Evolutionary conservation across 2,888 invertebrate genomes (phyloP).

Genomic region (Nectonema munidae): DNA sequence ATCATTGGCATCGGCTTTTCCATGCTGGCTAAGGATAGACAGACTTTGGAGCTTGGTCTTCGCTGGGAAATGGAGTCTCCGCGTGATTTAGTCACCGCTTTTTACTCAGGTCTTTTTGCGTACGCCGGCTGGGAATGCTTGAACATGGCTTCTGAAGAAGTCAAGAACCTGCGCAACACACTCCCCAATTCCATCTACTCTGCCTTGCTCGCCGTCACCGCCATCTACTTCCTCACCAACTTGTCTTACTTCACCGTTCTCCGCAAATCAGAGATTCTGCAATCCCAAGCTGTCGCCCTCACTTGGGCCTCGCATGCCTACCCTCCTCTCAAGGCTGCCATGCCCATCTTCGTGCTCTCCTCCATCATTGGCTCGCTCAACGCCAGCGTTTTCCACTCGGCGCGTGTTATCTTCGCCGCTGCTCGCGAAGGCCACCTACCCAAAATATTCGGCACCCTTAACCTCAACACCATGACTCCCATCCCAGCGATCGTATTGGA

Average conservation of each 20-base stretch:
- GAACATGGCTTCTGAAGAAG: constrained; percentile 8
- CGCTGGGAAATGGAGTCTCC: constrained; percentile 8
- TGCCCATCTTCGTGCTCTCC: constrained; percentile 6
- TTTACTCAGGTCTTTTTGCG: constrained; percentile 10
- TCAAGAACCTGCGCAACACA: constrained; percentile 10
- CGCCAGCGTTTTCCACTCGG: constrained; percentile 9
- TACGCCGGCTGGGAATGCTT: constrained; percentile 9
- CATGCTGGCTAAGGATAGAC: neutral
- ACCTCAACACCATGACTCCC: constrained; percentile 6
- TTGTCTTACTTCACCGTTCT: constrained; percentile 10
- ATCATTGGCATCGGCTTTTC: constrained; percentile 1
- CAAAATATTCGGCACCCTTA: constrained; percentile 7
- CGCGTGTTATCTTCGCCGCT: constrained; percentile 1
- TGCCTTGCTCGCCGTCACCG: neutral
- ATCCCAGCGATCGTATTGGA: constrained; percentile 8
- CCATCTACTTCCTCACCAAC: constrained; percentile 7
- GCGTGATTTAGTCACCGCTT: neutral
- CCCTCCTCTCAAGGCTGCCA: neutral
- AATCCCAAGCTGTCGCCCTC: constrained; percentile 6
- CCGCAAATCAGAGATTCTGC: neutral
- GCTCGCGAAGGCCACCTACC: constrained; percentile 10
- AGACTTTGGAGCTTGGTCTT: constrained; percentile 6
- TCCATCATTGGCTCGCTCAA: constrained; percentile 7
- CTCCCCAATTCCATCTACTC: constrained; percentile 6
- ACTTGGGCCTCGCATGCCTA: neutral